phyloP scores from a whole-genome alignment of 2,113 vertebrate species.

The Thomomys bottae region DNA sequence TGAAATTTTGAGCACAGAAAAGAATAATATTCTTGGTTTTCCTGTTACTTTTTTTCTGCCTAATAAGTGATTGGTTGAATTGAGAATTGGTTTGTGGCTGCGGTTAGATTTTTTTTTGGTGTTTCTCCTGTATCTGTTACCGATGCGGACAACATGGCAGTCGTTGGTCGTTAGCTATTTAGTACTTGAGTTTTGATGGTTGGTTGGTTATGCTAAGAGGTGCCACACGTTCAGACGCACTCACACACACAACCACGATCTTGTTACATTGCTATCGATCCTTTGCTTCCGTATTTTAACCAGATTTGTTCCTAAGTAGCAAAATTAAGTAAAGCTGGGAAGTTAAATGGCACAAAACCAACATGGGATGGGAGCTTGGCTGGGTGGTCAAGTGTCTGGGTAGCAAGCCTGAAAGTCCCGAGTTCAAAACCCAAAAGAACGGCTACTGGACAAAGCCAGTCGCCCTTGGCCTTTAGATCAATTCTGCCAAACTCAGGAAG shows the following conservation, averaged over 20 bases:
- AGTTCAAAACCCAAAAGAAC: background rate
- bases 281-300: background rate
- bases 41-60: constrained; percentile 5
- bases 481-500: background rate
- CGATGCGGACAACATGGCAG: background rate
- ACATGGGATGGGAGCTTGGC: background rate
- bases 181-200: background rate
- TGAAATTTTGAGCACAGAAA: constrained; percentile 48
- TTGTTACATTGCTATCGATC: background rate
- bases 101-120: constrained; percentile 6
- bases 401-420: too few relatives aligned
- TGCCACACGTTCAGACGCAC: background rate
- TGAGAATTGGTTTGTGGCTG: constrained; percentile 16
- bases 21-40: constrained; percentile 2
- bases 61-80: constrained; percentile 32
- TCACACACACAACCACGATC: background rate
- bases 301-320: constrained; percentile 42
- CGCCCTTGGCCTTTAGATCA: background rate
- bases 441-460: background rate
- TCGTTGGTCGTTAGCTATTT: constrained; percentile 23
- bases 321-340: background rate
- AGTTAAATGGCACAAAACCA: constrained; percentile 24
- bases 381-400: too few relatives aligned
- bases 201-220: background rate
- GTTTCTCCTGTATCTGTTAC: background rate